A percentile compares a stretch with the other conserved stretches of the same genome.
These are phyloP conservation scores for Artibeus lituratus DNA, from an alignment of 2,797 vertebrate species.

Conservation along the genomic window DNA sequence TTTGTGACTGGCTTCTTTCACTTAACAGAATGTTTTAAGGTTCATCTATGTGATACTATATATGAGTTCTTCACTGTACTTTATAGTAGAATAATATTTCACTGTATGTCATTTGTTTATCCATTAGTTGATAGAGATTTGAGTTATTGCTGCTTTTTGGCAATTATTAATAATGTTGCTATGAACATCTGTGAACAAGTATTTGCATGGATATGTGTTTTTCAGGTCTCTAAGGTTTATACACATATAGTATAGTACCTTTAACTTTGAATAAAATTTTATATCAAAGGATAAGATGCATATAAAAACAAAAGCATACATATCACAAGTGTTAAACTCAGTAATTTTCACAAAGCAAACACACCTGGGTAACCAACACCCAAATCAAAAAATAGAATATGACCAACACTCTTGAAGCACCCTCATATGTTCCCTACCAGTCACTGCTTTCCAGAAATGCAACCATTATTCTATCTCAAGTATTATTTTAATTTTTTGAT, in stretches of 20 bases:
- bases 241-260: neutral
- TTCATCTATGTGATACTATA: neutral
- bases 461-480: neutral
- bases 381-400: conserved; percentile 13
- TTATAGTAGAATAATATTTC: neutral
- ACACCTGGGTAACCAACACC: neutral
- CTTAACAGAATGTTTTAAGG: conserved; percentile 6
- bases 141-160: neutral
- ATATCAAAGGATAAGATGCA: neutral
- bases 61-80: neutral
- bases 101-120: neutral
- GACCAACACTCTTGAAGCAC: neutral
- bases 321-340: neutral
- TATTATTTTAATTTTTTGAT: neutral
- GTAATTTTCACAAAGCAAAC: neutral
- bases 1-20: neutral
- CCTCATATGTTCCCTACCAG: neutral
- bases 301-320: neutral
- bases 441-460: neutral
- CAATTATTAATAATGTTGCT: neutral
- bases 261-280: neutral
- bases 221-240: neutral
- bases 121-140: too few species aligned
- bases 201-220: neutral
- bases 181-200: neutral